Conservation (phyloP, 37 sponge, comb jelly and placozoan genomes). For the Spongia lamella region DNA sequence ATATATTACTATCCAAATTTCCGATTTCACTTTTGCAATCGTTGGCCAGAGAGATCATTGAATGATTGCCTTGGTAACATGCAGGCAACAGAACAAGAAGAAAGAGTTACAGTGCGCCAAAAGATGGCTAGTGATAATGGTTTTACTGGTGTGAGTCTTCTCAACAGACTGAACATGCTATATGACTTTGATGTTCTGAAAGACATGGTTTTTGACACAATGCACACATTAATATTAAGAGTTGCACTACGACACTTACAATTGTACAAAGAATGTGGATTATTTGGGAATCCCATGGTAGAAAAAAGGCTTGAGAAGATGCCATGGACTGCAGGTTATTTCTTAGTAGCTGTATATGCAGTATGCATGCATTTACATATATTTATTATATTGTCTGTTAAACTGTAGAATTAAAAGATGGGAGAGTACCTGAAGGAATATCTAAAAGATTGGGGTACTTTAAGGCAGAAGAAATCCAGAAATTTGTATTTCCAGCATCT, state of each 20-base stretch:
- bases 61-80: neutral
- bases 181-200: too few relatives aligned
- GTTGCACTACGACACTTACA: too few relatives aligned
- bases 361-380: too few relatives aligned
- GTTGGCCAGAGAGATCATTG: neutral
- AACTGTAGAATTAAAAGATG: constrained; percentile 32
- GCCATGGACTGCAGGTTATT: constrained; percentile 37
- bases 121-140: constrained; percentile 27
- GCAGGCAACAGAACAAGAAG: neutral
- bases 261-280: too few relatives aligned
- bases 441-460: constrained; percentile 26
- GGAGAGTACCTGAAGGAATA: constrained; percentile 37
- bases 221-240: constrained; percentile 8
- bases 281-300: too few relatives aligned
- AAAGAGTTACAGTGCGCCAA: neutral
- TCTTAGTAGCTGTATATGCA: too few relatives aligned
- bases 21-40: constrained; percentile 3
- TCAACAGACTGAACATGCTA: constrained; percentile 1
- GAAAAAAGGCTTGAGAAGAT: constrained; percentile 4
- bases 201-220: constrained; percentile 33
- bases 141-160: constrained; percentile 12
- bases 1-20: neutral
- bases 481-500: constrained; percentile 35
- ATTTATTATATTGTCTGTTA: too few relatives aligned
- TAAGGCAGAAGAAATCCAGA: constrained; percentile 47